Evolutionary conservation across 2,797 vertebrate species (phyloP).

Genomic region (Carcharodon carcharias): DNA sequence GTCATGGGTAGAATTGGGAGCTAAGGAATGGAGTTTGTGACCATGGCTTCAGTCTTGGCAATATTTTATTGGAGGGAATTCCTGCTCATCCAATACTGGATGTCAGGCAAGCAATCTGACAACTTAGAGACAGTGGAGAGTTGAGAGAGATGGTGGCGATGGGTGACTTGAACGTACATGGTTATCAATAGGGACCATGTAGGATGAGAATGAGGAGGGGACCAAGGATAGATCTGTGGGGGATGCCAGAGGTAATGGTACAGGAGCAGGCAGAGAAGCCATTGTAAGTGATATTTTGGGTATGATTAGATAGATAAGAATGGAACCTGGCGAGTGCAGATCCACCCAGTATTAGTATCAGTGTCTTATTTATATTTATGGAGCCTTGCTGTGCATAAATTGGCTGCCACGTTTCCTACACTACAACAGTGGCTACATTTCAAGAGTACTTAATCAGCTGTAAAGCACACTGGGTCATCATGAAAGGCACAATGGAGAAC

Average conservation of each 20-base stretch:
- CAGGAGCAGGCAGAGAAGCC: neutral
- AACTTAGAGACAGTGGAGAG: too few species aligned
- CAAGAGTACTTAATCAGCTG: neutral
- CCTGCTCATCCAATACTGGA: too few species aligned
- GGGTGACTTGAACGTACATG: neutral
- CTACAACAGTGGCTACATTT: neutral
- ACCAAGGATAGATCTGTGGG: neutral
- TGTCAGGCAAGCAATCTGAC: too few species aligned
- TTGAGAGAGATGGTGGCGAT: too few species aligned
- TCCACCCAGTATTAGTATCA: neutral
- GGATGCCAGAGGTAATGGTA: neutral
- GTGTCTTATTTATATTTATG: neutral
- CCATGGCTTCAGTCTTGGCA: too few species aligned
- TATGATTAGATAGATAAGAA: neutral
- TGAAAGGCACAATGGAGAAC: neutral
- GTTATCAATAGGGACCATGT: neutral
- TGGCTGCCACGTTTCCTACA: neutral
- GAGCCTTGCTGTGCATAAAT: neutral
- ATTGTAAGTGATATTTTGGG: neutral
- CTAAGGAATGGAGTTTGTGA: too few species aligned
- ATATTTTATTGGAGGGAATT: too few species aligned
- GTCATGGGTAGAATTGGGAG: too few species aligned
- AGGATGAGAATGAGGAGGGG: too few species aligned
- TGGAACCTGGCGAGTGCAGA: neutral
- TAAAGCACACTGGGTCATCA: neutral